These are phyloP conservation scores for Zapus hudsonius DNA, from an alignment of 2,113 vertebrate species.

Conservation along the genomic window DNA sequence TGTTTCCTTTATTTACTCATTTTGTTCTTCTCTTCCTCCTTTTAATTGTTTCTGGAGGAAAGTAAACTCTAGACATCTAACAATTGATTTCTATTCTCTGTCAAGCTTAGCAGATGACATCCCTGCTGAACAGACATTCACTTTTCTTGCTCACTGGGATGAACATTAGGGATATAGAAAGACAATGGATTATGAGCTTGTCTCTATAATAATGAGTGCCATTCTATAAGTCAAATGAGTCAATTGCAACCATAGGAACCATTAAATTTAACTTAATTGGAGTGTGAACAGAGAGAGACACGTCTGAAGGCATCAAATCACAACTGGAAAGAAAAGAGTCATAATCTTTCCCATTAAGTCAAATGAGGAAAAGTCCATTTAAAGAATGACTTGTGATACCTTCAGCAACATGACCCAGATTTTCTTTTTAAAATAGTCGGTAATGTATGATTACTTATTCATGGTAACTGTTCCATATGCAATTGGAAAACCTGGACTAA, in stretches of 20 bases:
- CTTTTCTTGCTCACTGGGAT: neutral
- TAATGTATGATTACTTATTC: neutral
- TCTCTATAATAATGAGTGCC: conserved; percentile 43
- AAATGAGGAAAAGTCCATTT: conserved; percentile 64
- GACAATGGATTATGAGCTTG: neutral
- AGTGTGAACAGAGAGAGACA: conserved; percentile 54
- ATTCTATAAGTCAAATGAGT: conserved; percentile 55
- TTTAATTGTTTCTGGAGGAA: neutral
- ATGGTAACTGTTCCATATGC: neutral
- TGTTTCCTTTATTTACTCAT: neutral
- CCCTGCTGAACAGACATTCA: neutral
- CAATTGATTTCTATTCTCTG: neutral
- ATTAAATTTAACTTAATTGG: conserved; percentile 77
- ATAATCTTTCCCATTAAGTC: conserved; percentile 59
- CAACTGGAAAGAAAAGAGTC: conserved; percentile 72
- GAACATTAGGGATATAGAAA: conserved; percentile 29
- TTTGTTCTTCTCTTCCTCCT: neutral
- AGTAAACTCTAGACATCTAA: neutral
- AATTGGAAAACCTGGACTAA: neutral
- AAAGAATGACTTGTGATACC: conserved; percentile 52
- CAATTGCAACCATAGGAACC: conserved; percentile 71
- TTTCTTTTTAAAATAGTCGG: conserved; percentile 14
- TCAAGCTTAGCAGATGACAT: neutral
- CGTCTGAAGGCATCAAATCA: conserved; percentile 72
- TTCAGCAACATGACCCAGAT: conserved; percentile 47